Base-by-base conservation (phyloP, 2,113 vertebrate species). In the Parus major region DNA sequence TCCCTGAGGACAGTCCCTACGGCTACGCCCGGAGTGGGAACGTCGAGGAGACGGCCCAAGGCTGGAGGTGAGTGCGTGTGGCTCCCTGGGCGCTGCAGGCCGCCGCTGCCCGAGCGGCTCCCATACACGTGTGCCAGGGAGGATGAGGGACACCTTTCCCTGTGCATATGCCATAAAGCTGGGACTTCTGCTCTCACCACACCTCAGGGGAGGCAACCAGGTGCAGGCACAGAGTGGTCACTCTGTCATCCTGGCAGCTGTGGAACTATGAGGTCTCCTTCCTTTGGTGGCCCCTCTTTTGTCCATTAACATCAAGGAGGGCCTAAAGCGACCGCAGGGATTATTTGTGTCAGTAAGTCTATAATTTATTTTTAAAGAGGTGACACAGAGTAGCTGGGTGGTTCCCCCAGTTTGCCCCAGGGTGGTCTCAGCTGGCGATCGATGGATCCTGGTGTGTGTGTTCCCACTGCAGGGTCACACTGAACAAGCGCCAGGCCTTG, bases 111-210 rank as follows among this genome's bases (percentile, higher is more conserved):
- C 21, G 15, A 1, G 28, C 22, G 11, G 50, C 28, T 39, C 21
- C 1, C 0, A 29, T 20, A 2, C 22, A 1, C 20, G 0, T 7
- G 27, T 2, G 11, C 5, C 1, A 1, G 11, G 17, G 35, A 68
- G 19, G 60, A 3, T 3, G 23, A 33, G 0, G 41, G 41, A 5
- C 3, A 0, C 7, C 5, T 19, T 39, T 44, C 16, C 35, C 36
- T 21, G 12, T 0, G 3, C 11, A 2, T 5, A 3, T 44, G n/a
- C 29, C 17, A 1, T 0, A 21, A 63, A 31, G 7, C 0, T 28
- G 57, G 25, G 44, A 35, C 28, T 21, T 29, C 31, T 1, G 11
- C 47, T 55, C 10, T 7, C 23, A 12, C 11, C n/a, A 4, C 0
- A 1, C 29, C 1, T 1, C 42, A 0, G 2, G 13, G 39, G 60